phyloP scores from a whole-genome alignment of 2,797 vertebrate genomes.

The Myiotriccus ornatus region DNA sequence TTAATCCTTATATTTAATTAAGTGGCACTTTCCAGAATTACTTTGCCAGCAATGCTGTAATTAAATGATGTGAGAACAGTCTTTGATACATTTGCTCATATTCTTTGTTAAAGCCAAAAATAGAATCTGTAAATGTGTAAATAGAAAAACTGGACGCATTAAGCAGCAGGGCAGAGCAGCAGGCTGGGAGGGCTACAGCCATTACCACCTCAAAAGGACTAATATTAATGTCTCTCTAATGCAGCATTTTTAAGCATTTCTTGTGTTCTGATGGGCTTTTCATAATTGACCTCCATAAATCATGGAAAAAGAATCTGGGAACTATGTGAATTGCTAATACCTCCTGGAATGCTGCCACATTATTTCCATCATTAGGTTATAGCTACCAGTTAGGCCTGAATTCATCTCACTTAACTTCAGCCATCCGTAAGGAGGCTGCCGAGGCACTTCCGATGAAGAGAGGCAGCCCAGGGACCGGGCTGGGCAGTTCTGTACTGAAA shows the following conservation, averaged over 20 bases:
- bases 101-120: slow-evolving; percentile 41
- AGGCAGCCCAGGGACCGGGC: background rate
- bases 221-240: slow-evolving; percentile 56
- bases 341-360: slow-evolving; percentile 43
- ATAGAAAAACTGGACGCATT: slow-evolving; percentile 29
- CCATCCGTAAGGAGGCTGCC: background rate
- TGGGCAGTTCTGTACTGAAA: background rate
- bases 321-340: slow-evolving; percentile 43
- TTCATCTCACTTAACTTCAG: slow-evolving; percentile 21
- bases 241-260: slow-evolving; percentile 46
- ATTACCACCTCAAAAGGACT: slow-evolving; percentile 12
- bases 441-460: background rate
- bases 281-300: slow-evolving; percentile 47
- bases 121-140: slow-evolving; percentile 39
- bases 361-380: slow-evolving; percentile 42
- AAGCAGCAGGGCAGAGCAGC: slow-evolving; percentile 22
- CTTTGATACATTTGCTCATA: slow-evolving; percentile 9
- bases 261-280: slow-evolving; percentile 52
- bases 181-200: background rate
- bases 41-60: slow-evolving; percentile 7
- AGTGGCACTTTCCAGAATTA: slow-evolving; percentile 60
- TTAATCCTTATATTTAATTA: slow-evolving; percentile 57
- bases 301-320: slow-evolving; percentile 49
- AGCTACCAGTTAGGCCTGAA: slow-evolving; percentile 31
- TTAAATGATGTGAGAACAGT: slow-evolving; percentile 1